Evolutionary conservation across 2,888 invertebrate genomes (phyloP), one percentile per base, ranked within the genome.

Genomic region (Rotaria magnacalcarata): DNA sequence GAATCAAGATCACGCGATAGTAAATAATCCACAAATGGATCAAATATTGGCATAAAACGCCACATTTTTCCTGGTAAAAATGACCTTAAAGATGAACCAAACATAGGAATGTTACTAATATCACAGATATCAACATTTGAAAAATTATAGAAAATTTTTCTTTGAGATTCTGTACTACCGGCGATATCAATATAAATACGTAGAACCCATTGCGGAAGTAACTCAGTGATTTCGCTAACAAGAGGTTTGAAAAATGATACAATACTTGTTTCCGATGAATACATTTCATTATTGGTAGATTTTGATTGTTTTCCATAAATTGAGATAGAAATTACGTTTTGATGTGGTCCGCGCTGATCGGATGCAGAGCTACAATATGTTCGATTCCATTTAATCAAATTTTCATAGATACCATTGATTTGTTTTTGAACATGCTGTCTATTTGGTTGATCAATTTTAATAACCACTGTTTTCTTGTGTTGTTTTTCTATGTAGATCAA

Each of bases 51-150:
- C 11, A 34, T 4, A 34, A 67, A 67, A 34, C 67, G 34, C 67
- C 67, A 67, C 67, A 67, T 67, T 34, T 34, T 67, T 24, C 67
- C 67, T 16, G 67, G 67, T 67, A 67, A 67, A 34, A 27, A 67
- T 34, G 10, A 5, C 2, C 10, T 11, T 16, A 67, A 6, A 10
- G 27, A 27, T 67, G 67, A 7, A 67, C 67, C 67, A 67, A 67
- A 67, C 8, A 67, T 1, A 5, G 67, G 67, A 27, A 67, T 27
- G 5, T 34, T 34, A 67, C 34, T 34, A 10, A 67, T 27, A 67
- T 67, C 67, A 34, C 67, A 67, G 16, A 67, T 16, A 67, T 67
- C 67, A 19, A 67, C 27, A 67, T 67, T 67, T 11, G 27, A 14
- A 34, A 67, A 67, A 16, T 27, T 27, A 67, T 11, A 34, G 14